These are phyloP conservation scores for Drepana falcataria DNA, from an alignment of 2,888 invertebrate genomes.

Conservation along the genomic window DNA sequence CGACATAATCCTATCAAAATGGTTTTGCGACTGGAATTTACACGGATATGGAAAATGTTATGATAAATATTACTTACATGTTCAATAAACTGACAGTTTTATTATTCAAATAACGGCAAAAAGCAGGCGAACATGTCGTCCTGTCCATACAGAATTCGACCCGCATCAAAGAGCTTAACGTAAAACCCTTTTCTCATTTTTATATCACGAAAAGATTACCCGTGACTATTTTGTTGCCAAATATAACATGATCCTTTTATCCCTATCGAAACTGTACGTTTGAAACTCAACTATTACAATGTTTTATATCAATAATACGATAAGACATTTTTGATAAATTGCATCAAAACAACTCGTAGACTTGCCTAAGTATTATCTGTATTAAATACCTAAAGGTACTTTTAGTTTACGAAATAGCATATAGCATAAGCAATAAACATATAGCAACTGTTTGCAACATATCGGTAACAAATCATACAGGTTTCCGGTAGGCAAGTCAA, in stretches of 20 bases:
- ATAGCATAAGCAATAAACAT: background rate
- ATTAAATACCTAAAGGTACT: background rate
- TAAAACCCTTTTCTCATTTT: constrained; percentile 74
- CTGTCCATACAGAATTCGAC: constrained; percentile 73
- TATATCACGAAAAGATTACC: constrained; percentile 69
- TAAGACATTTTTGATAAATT: background rate
- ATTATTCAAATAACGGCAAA: constrained; percentile 71
- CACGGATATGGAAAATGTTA: constrained; percentile 32
- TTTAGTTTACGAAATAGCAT: background rate
- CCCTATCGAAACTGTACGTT: constrained; percentile 33
- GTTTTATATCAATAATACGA: background rate
- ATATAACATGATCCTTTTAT: constrained; percentile 61
- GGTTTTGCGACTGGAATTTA: background rate
- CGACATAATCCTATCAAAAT: background rate
- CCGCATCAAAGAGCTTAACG: constrained; percentile 73
- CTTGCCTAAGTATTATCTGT: background rate
- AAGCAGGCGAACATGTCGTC: constrained; percentile 62
- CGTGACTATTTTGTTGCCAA: constrained; percentile 69
- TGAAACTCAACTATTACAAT: background rate
- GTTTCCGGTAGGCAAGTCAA: too few relatives aligned
- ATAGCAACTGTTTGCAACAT: background rate
- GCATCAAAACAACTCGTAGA: background rate
- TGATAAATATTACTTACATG: constrained; percentile 63
- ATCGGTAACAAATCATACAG: too few relatives aligned
- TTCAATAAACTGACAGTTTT: constrained; percentile 69